phyloP scores from a whole-genome alignment of 2,888 invertebrate genomes.

The Dromius quadrimaculatus region DNA sequence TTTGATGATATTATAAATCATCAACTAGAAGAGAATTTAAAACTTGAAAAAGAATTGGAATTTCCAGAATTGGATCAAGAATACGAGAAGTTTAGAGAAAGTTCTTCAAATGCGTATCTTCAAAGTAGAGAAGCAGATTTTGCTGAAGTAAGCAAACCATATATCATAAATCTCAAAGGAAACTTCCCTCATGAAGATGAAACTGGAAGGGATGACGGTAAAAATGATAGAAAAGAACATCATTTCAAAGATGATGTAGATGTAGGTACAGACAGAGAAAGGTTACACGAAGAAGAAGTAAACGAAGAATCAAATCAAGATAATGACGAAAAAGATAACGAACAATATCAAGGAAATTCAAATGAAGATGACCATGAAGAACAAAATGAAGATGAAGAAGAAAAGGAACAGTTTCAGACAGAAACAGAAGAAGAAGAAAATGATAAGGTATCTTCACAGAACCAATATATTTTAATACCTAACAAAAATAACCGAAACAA shows the following conservation, averaged over 20 bases:
- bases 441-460: slow-evolving; percentile 53
- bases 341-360: slow-evolving; percentile 53
- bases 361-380: slow-evolving; percentile 50
- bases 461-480: slow-evolving; percentile 13
- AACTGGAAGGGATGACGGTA: slow-evolving; percentile 58
- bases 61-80: slow-evolving; percentile 39
- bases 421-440: slow-evolving; percentile 42
- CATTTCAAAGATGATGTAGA: slow-evolving; percentile 57
- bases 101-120: slow-evolving; percentile 10
- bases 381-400: slow-evolving; percentile 56
- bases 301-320: slow-evolving; percentile 56
- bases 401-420: slow-evolving; percentile 57
- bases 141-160: background rate
- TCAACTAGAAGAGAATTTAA: slow-evolving; percentile 21
- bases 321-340: slow-evolving; percentile 57
- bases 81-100: slow-evolving; percentile 42
- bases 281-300: slow-evolving; percentile 54
- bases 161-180: slow-evolving; percentile 28
- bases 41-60: slow-evolving; percentile 24
- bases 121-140: slow-evolving; percentile 15
- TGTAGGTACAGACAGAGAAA: slow-evolving; percentile 45
- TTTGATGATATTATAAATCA: slow-evolving; percentile 28
- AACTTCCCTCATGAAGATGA: slow-evolving; percentile 53
- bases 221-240: slow-evolving; percentile 56
- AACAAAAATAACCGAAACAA: slow-evolving; percentile 26